These are phyloP conservation scores for Eudyptes chrysolophus DNA, from an alignment of 2,113 vertebrate genomes.

Conservation along the genomic window DNA sequence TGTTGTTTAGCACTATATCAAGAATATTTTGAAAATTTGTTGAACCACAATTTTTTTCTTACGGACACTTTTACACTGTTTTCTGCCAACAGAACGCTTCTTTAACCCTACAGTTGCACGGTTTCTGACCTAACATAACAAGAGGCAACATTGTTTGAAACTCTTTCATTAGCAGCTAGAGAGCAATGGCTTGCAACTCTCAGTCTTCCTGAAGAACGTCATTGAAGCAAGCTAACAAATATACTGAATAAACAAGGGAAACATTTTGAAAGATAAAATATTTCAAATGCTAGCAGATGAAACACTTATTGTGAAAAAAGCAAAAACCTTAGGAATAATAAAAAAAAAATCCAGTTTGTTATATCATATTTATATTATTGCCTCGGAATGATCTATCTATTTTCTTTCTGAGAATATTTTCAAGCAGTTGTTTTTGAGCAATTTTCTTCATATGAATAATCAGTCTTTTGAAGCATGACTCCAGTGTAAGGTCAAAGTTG, in stretches of 20 bases:
- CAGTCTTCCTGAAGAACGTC: background rate
- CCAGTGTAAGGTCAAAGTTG: constrained; percentile 68
- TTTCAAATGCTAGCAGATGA: constrained; percentile 11
- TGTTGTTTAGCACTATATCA: background rate
- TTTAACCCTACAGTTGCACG: background rate
- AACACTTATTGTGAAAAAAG: background rate
- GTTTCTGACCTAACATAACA: background rate
- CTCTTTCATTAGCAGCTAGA: background rate
- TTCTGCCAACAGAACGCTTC: background rate
- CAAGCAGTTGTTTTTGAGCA: constrained; percentile 48
- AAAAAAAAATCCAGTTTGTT: background rate
- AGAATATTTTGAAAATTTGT: background rate
- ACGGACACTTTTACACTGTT: background rate
- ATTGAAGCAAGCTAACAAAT: background rate
- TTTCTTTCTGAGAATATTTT: constrained; percentile 58
- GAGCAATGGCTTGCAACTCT: background rate
- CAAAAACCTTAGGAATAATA: background rate
- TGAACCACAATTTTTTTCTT: background rate
- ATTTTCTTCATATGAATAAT: constrained; percentile 62
- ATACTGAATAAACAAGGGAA: background rate
- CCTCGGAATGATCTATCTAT: constrained; percentile 50
- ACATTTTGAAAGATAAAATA: constrained; percentile 25
- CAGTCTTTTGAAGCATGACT: constrained; percentile 56
- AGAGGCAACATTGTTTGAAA: background rate
- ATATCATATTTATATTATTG: constrained; percentile 23